These are phyloP conservation scores for Toxotes lorentzi DNA, from an alignment of 2,797 vertebrate species.

Conservation along the genomic window DNA sequence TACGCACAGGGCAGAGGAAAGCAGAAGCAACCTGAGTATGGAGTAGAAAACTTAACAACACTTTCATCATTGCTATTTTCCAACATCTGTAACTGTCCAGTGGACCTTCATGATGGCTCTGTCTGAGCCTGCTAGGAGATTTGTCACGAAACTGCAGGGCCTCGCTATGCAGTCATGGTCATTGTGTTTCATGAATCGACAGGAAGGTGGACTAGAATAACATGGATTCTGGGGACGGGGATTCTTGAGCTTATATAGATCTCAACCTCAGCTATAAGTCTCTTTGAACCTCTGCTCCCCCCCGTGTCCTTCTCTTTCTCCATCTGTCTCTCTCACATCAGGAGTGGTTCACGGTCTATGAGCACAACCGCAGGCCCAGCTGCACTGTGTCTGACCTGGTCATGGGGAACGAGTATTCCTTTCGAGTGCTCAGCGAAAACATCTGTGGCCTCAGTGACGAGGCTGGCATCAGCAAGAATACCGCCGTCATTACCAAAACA, in stretches of 20 bases:
- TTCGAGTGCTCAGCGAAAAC: slow-evolving; percentile 91
- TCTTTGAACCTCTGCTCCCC: slow-evolving; percentile 43
- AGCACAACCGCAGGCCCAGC: slow-evolving; percentile 89
- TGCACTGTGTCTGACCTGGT: slow-evolving; percentile 93
- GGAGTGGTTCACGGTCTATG: slow-evolving; percentile 93
- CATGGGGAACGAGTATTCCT: slow-evolving; percentile 93
- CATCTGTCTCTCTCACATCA: slow-evolving; percentile 58
- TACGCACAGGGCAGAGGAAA: too few species aligned
- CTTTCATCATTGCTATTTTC: not conserved
- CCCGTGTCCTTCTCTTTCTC: not conserved
- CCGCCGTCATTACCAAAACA: slow-evolving; percentile 88
- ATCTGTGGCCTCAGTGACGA: slow-evolving; percentile 90
- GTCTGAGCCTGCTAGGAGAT: not conserved
- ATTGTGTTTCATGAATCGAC: slow-evolving; percentile 15
- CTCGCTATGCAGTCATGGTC: not conserved
- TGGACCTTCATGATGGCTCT: not conserved
- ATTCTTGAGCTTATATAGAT: slow-evolving; percentile 30
- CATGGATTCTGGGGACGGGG: slow-evolving; percentile 14
- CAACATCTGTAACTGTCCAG: not conserved
- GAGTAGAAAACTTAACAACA: not conserved
- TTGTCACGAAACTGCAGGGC: slow-evolving; percentile 31
- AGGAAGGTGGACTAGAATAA: slow-evolving; percentile 24
- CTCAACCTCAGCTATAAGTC: slow-evolving; percentile 28
- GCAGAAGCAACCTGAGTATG: not conserved
- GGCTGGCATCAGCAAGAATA: slow-evolving; percentile 89